Evolutionary conservation across 2,113 vertebrate species (phyloP).

Genomic region (Colinus virginianus): DNA sequence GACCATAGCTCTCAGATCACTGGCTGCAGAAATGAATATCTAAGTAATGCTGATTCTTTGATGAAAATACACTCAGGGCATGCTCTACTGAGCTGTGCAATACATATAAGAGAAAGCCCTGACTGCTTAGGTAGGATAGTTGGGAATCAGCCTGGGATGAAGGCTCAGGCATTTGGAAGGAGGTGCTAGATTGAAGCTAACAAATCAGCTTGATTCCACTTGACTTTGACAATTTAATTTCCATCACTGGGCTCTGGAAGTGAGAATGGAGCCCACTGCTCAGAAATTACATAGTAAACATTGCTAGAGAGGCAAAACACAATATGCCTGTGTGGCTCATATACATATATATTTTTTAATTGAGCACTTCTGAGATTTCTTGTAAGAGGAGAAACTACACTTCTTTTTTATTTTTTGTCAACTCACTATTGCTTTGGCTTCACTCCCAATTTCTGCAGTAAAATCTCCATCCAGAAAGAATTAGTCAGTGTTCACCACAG

Average conservation of each 20-base stretch:
- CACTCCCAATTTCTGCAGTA: neutral
- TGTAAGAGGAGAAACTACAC: neutral
- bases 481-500: neutral
- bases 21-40: neutral
- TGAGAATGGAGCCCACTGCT: neutral
- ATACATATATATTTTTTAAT: neutral
- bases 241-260: neutral
- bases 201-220: neutral
- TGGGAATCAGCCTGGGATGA: neutral
- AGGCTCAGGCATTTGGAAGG: neutral
- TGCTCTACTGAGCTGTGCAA: neutral
- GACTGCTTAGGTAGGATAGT: neutral
- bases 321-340: neutral
- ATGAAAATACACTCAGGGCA: neutral
- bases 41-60: neutral
- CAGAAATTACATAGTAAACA: neutral
- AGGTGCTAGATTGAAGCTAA: neutral
- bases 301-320: neutral
- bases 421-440: neutral
- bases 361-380: neutral
- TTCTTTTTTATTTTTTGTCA: neutral
- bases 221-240: neutral
- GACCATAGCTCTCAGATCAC: neutral
- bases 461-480: neutral
- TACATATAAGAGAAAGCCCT: neutral